phyloP scores from a whole-genome alignment of 2,113 vertebrate species.

The Orthonyx spaldingii region DNA sequence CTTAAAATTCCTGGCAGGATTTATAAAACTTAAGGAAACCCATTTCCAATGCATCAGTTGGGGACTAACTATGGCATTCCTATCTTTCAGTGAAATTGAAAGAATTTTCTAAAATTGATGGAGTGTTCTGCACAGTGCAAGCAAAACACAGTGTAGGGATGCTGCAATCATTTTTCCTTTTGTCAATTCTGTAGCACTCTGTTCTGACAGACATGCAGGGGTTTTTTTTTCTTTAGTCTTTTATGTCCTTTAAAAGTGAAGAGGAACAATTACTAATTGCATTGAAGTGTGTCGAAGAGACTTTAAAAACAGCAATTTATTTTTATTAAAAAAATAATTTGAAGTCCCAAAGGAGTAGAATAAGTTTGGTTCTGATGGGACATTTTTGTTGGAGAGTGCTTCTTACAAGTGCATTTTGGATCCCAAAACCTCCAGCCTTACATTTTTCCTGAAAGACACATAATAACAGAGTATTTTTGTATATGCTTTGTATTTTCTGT shows the following conservation, averaged over 20 bases:
- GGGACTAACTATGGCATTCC: neutral
- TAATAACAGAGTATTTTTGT: neutral
- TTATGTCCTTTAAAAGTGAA: neutral
- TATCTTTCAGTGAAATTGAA: neutral
- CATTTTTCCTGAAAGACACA: neutral
- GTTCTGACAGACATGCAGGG: neutral
- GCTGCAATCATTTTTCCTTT: neutral
- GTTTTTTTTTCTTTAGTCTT: neutral
- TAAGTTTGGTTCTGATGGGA: neutral
- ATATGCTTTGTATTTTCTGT: neutral
- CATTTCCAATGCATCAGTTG: neutral
- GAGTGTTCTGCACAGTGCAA: neutral
- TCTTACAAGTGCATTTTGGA: neutral
- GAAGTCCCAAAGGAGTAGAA: neutral
- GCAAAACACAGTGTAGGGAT: neutral
- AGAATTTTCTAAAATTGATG: neutral
- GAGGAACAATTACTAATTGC: neutral
- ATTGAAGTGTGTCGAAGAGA: neutral
- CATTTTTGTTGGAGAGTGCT: neutral
- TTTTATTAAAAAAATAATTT: neutral
- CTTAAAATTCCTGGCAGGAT: slow-evolving; percentile 14
- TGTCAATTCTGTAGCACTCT: neutral
- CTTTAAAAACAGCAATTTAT: neutral
- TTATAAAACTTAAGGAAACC: neutral
- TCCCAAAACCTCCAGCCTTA: neutral